These are phyloP conservation scores for Eristalis tenax DNA, from an alignment of 2,888 invertebrate species.

Conservation along the genomic window DNA sequence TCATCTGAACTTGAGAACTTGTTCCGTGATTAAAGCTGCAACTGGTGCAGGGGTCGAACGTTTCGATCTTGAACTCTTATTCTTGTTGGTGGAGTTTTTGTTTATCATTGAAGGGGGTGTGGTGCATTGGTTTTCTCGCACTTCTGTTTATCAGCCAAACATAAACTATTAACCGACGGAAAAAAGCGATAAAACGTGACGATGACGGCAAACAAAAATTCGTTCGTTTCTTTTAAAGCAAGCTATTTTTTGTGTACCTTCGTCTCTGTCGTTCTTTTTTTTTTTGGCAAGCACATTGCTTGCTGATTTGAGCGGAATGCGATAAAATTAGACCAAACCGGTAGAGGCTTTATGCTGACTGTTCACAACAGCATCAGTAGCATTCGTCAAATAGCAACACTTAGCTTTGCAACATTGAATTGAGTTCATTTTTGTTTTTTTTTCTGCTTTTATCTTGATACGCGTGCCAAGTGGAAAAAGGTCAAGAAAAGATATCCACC, in stretches of 20 bases:
- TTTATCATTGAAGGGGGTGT: neutral
- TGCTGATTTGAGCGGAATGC: slow-evolving; percentile 11
- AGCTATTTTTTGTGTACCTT: neutral
- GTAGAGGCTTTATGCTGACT: slow-evolving; percentile 31
- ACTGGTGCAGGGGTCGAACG: neutral
- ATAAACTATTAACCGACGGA: neutral
- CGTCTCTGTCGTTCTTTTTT: neutral
- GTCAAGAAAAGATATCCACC: neutral
- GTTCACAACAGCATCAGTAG: slow-evolving; percentile 3
- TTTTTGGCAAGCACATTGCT: slow-evolving; percentile 41
- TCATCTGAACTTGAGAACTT: neutral
- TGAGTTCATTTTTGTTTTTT: neutral
- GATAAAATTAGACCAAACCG: slow-evolving; percentile 49
- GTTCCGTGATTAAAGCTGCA: neutral
- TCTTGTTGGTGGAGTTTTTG: neutral
- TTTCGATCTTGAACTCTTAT: no score
- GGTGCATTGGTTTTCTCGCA: neutral
- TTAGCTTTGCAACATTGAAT: slow-evolving; percentile 23
- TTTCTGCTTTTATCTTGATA: neutral
- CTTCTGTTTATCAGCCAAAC: neutral
- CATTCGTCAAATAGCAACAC: slow-evolving; percentile 2
- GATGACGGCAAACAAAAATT: slow-evolving; percentile 8
- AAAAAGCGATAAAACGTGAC: slow-evolving; percentile 32
- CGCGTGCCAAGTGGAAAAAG: slow-evolving; percentile 23
- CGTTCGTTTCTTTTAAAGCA: neutral